These are phyloP conservation scores for Euzophera pinguis DNA, from an alignment of 2,888 invertebrate species.

Conservation along the genomic window DNA sequence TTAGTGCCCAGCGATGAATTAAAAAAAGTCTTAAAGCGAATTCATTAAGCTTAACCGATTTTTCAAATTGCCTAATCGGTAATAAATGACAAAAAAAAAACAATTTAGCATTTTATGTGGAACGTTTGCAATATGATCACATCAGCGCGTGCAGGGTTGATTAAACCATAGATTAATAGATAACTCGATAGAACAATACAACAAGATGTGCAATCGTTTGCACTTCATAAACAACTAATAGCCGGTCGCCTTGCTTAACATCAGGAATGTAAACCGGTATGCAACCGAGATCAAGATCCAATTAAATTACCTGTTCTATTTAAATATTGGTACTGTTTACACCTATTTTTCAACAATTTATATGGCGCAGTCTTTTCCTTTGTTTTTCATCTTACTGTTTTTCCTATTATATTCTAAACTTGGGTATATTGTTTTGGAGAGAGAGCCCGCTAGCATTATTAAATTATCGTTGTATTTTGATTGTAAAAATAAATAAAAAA, in stretches of 20 bases:
- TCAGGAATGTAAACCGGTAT: slow-evolving; percentile 1
- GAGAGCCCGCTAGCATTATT: too few relatives aligned
- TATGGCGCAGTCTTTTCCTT: background rate
- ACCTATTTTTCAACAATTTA: background rate
- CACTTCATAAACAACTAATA: background rate
- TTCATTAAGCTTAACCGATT: background rate
- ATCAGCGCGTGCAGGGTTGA: slow-evolving; percentile 43
- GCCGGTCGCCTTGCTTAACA: background rate
- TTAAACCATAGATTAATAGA: slow-evolving; percentile 42
- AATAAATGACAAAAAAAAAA: background rate
- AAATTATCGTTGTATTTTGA: too few relatives aligned
- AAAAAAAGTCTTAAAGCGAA: too few relatives aligned
- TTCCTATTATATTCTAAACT: too few relatives aligned
- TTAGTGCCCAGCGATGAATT: too few relatives aligned
- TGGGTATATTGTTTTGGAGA: too few relatives aligned
- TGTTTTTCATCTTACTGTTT: too few relatives aligned
- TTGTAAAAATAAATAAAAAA: too few relatives aligned
- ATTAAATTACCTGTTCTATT: background rate
- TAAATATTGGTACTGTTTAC: background rate
- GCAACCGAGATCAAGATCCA: background rate
- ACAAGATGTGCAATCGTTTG: background rate
- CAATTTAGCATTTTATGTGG: slow-evolving; percentile 39
- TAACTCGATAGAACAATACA: slow-evolving; percentile 17
- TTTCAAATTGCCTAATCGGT: slow-evolving; percentile 11
- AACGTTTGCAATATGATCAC: slow-evolving; percentile 28